A percentile compares a stretch with the other conserved stretches of the same genome.
Conservation (phyloP, 2,113 vertebrate genomes). For the Pontoporia blainvillei region DNA sequence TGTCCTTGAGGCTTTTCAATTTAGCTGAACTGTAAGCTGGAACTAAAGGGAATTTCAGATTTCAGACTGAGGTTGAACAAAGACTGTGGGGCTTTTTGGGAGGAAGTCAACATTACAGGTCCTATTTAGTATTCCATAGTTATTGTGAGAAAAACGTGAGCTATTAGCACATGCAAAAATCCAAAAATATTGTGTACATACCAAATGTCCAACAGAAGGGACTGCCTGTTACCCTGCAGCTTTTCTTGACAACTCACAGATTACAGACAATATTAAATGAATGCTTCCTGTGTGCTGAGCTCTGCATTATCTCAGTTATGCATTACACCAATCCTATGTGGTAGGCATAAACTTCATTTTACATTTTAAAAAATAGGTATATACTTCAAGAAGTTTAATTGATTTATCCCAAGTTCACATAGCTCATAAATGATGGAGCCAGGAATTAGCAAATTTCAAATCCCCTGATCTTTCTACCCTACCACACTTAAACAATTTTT, state of each 20-base stretch:
- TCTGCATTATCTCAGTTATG: not conserved
- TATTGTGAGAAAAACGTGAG: not conserved
- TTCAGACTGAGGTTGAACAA: not conserved
- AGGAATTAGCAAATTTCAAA: conserved; percentile 27
- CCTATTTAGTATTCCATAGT: not conserved
- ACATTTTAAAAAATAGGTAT: not conserved
- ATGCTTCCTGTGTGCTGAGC: not conserved
- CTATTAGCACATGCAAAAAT: not conserved
- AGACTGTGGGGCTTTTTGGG: not conserved
- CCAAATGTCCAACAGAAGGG: not conserved
- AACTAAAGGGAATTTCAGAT: conserved; percentile 17
- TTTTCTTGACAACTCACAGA: not conserved
- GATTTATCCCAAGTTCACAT: not conserved
- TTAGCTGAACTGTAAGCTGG: not conserved
- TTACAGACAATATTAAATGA: not conserved
- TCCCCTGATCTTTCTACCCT: not conserved
- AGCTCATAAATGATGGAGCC: not conserved
- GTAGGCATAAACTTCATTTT: not conserved
- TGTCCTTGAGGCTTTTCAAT: not conserved
- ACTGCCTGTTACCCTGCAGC: not conserved
- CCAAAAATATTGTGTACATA: not conserved
- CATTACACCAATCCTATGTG: not conserved
- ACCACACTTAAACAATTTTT: not conserved
- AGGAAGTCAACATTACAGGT: not conserved
- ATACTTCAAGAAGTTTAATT: not conserved